These are phyloP conservation scores for Rhingia campestris DNA, from an alignment of 2,888 invertebrate genomes.

Conservation along the genomic window DNA sequence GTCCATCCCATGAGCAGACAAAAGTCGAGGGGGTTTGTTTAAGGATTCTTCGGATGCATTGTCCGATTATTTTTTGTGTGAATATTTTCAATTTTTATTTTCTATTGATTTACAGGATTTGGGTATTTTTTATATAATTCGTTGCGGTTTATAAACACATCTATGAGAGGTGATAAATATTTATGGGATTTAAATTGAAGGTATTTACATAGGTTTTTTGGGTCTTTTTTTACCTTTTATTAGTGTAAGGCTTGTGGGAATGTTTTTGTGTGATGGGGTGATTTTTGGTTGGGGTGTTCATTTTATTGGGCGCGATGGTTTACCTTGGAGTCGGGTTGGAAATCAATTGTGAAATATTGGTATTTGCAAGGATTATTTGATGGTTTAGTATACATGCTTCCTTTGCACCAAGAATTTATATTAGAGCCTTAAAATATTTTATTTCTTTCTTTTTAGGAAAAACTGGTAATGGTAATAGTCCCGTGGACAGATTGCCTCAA, in stretches of 20 bases:
- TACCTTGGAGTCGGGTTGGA: too few species aligned
- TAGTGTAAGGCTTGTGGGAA: background rate
- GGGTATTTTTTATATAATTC: conserved; percentile 5
- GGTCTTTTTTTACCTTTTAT: background rate
- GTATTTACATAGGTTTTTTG: conserved; percentile 14
- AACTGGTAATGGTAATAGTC: too few species aligned
- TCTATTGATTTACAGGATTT: conserved; percentile 42
- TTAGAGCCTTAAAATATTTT: too few species aligned
- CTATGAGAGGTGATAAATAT: conserved; percentile 25
- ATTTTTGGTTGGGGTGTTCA: too few species aligned
- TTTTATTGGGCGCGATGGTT: too few species aligned
- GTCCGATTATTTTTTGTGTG: conserved; percentile 12
- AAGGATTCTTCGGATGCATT: conserved; percentile 12
- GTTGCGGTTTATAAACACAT: conserved; percentile 19
- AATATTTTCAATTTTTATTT: conserved; percentile 34
- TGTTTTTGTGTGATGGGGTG: background rate
- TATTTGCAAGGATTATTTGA: too few species aligned
- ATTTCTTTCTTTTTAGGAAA: too few species aligned
- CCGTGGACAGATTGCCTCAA: too few species aligned
- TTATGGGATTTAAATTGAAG: conserved; percentile 45
- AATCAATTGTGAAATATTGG: too few species aligned
- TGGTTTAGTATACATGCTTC: too few species aligned
- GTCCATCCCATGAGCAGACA: conserved; percentile 20
- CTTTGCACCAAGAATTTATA: too few species aligned
- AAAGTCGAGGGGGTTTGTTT: conserved; percentile 27